Base-by-base conservation (phyloP, 1,140 invertebrate species). In the Potamilus streckersoni region DNA sequence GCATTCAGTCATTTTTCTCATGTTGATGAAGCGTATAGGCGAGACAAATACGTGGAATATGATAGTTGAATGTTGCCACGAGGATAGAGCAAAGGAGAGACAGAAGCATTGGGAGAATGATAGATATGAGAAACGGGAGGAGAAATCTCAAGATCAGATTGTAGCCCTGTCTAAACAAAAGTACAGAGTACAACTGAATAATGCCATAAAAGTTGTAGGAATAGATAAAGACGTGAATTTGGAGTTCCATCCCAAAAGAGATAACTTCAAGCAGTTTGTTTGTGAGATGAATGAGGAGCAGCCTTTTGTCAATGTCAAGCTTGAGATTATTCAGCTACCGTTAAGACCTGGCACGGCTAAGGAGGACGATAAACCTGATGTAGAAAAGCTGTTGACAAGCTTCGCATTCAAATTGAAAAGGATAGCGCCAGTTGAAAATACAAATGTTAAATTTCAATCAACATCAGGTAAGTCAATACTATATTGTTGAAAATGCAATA, bases 231-330 rank as follows among this genome's bases (percentile, higher is more conserved):
- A 74, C 0, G 57, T 62, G 16, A 31, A 55, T 63, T 12, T 75
- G 17, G 59, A 69, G 27, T 75, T 75, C 64, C 73, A 70, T 20
- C 67, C 67, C 0, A 75, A 70, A 70, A 20, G 63, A 5, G 73
- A 75, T 38, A 69, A 49, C 19, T 71, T 60, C 68, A 13, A 68
- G n/a, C 15, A 60, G 20, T 11, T 15, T 2, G 58, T 73, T 23
- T 27, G 19, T 14, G 65, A 67, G 20, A 23, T 12, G 62, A 55
- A 38, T 38, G 38, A 38, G 38, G 38, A 38, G 0, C 4, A 38
- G 8, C 1, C 38, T 38, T 38, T 38, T 38, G 38, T 38, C 38
- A 38, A 38, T 38, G 38, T 5, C 2, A 38, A 38, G 8, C 38
- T 38, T 5, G 38, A 38, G 38, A 38, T 38, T 38, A 8, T 38